Conservation (phyloP, 2,888 invertebrate species). For the Acleris emargana region DNA sequence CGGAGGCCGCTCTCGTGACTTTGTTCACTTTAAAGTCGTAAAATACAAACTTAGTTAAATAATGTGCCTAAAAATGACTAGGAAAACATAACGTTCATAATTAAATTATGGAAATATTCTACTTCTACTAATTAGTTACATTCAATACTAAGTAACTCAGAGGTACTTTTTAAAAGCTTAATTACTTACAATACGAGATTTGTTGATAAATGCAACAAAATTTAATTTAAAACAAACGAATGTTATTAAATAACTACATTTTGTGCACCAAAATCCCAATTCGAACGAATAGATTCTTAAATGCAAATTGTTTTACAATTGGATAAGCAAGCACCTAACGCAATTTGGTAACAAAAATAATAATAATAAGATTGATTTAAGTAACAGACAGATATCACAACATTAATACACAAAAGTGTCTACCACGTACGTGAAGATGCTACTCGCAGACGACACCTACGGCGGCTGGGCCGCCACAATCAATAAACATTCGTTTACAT, state of each 20-base stretch:
- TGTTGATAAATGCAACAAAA: conserved; percentile 65
- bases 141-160: conserved; percentile 37
- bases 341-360: conserved; percentile 40
- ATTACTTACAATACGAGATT: conserved; percentile 36
- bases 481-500: conserved; percentile 22
- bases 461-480: conserved; percentile 44
- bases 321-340: conserved; percentile 50
- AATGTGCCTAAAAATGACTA: conserved; percentile 36
- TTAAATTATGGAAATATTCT: conserved; percentile 45
- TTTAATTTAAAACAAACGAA: conserved; percentile 48
- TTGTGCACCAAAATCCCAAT: conserved; percentile 55
- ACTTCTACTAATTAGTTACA: conserved; percentile 39
- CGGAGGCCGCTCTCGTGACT: not conserved
- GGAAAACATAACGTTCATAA: conserved; percentile 32
- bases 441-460: conserved; percentile 40
- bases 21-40: not conserved
- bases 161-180: conserved; percentile 37
- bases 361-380: conserved; percentile 42
- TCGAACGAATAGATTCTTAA: conserved; percentile 42
- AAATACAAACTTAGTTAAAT: conserved; percentile 18
- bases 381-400: conserved; percentile 56
- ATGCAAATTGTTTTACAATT: conserved; percentile 67
- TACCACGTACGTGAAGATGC: conserved; percentile 44
- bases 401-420: conserved; percentile 50
- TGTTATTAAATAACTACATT: conserved; percentile 43